phyloP scores from a whole-genome alignment of 1,140 invertebrate genomes.

The Tribolium castaneum region DNA sequence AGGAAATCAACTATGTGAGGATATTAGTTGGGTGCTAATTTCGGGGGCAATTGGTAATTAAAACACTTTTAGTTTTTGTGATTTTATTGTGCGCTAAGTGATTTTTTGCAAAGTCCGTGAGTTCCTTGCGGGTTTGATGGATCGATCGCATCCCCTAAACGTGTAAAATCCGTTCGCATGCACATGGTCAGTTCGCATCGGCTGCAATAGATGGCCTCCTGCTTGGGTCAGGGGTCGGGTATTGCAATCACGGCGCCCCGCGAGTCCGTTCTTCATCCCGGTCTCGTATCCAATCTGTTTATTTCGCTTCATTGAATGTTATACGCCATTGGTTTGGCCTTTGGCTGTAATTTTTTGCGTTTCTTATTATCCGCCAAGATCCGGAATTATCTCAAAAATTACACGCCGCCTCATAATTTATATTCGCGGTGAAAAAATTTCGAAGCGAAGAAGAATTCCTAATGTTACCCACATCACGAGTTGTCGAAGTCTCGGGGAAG shows the following conservation, averaged over 20 bases:
- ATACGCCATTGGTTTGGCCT: constrained; percentile 60
- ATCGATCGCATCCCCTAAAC: not conserved
- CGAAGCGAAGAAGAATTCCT: constrained; percentile 42
- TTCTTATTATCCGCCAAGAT: constrained; percentile 56
- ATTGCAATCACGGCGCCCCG: constrained; percentile 56
- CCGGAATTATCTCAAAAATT: constrained; percentile 8
- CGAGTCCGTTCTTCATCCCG: constrained; percentile 51
- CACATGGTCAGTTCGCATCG: constrained; percentile 61
- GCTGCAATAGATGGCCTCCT: constrained; percentile 46
- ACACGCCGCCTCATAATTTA: constrained; percentile 4
- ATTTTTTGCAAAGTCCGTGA: not conserved
- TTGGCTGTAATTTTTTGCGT: constrained; percentile 57
- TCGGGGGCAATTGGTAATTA: too few relatives aligned
- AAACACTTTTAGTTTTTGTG: too few relatives aligned
- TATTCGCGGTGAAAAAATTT: constrained; percentile 22
- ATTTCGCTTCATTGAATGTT: constrained; percentile 61
- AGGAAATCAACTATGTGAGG: too few relatives aligned
- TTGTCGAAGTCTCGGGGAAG: constrained; percentile 48
- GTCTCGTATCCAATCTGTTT: constrained; percentile 61
- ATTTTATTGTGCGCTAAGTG: too few relatives aligned
- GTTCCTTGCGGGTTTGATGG: not conserved
- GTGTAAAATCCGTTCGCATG: constrained; percentile 30
- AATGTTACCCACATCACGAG: constrained; percentile 47
- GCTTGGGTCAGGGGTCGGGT: constrained; percentile 54
- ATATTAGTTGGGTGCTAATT: too few relatives aligned